Conservation (phyloP, 2,113 vertebrate species). For the Bos indicus region DNA sequence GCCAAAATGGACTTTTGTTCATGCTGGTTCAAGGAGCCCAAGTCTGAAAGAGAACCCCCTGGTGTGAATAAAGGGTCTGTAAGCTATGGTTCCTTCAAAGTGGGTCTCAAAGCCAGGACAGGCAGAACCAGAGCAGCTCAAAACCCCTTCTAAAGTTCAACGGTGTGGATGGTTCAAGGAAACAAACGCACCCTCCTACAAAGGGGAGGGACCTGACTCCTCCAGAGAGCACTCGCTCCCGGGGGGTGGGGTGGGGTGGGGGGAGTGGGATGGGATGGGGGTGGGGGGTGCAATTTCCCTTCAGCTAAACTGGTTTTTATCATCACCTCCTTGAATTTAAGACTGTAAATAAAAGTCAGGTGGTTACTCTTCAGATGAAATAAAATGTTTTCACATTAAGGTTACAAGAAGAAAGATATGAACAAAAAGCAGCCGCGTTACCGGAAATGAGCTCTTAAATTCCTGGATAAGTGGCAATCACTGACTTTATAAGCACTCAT, state of each 20-base stretch:
- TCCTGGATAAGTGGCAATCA: background rate
- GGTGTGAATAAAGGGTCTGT: background rate
- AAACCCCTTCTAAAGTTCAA: background rate
- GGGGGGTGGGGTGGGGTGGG: rapidly evolving
- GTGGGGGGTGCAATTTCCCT: background rate
- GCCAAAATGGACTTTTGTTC: background rate
- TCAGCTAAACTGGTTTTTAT: background rate
- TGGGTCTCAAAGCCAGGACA: background rate
- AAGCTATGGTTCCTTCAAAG: background rate
- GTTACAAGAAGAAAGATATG: slow-evolving; percentile 8
- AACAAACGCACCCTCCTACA: background rate
- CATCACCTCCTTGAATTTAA: slow-evolving; percentile 26
- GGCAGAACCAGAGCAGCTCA: background rate
- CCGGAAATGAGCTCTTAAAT: slow-evolving; percentile 33
- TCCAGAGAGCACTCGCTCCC: background rate
- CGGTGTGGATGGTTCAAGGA: background rate
- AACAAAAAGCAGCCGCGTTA: background rate
- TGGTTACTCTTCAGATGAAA: slow-evolving; percentile 29
- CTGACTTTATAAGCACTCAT: background rate
- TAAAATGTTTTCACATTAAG: background rate
- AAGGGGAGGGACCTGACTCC: background rate
- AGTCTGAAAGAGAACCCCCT: background rate
- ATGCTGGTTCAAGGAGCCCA: background rate
- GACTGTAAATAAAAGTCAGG: slow-evolving; percentile 34
- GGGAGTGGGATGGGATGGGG: background rate